A percentile compares a stretch with the other conserved stretches of the same genome.
Evolutionary conservation across 2,797 vertebrate species (phyloP).

Genomic region (Poeciliopsis gracilis): DNA sequence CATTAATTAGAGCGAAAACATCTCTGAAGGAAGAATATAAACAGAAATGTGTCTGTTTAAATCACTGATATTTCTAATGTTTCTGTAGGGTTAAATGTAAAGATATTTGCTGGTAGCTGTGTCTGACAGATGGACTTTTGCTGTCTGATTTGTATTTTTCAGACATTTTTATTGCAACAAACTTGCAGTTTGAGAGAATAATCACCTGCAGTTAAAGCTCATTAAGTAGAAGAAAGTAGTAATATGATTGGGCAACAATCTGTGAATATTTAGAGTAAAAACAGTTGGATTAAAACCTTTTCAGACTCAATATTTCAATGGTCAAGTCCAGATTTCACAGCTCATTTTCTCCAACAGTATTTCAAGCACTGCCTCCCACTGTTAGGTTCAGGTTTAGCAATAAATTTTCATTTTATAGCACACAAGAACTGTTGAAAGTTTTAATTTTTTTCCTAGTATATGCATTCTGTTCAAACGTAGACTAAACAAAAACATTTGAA

Average conservation of each 20-base stretch:
- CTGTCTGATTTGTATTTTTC: not conserved
- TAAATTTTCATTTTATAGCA: not conserved
- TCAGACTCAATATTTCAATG: not conserved
- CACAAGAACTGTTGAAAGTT: not conserved
- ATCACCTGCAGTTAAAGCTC: not conserved
- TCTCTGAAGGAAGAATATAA: not conserved
- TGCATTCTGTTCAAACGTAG: not conserved
- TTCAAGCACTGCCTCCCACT: not conserved
- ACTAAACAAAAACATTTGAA: not conserved
- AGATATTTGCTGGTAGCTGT: not conserved
- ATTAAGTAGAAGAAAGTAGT: slow-evolving; percentile 8
- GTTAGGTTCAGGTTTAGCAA: not conserved
- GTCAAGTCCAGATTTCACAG: not conserved
- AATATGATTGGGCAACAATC: not conserved
- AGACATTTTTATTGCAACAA: not conserved
- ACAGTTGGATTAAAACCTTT: not conserved
- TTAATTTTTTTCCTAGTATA: not conserved
- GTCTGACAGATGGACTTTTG: not conserved
- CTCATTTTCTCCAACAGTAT: not conserved
- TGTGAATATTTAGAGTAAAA: not conserved
- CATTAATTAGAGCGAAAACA: not conserved
- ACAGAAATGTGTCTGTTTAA: not conserved
- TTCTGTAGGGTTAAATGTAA: not conserved
- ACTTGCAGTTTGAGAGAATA: not conserved
- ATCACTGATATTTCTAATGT: slow-evolving; percentile 3